phyloP scores from a whole-genome alignment of 2,113 vertebrate genomes.

The Jacana jacana region DNA sequence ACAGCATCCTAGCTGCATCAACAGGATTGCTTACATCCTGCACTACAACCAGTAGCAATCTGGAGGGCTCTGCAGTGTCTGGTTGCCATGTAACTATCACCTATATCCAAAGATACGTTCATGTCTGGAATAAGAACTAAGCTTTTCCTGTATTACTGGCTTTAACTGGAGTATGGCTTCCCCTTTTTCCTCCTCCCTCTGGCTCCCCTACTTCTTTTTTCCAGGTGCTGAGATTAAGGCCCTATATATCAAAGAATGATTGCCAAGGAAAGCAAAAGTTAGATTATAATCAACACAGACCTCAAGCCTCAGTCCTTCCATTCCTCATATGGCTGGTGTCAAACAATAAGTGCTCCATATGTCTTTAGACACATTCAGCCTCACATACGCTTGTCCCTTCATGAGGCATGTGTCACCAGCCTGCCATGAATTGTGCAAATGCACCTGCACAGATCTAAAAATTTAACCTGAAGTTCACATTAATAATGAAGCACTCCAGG shows the following conservation, averaged over 20 bases:
- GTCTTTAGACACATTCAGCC: not conserved
- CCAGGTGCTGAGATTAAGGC: not conserved
- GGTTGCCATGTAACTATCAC: conserved; percentile 33
- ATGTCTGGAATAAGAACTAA: conserved; percentile 26
- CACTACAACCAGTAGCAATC: not conserved
- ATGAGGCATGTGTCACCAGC: not conserved
- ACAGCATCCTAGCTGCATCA: not conserved
- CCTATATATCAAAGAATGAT: not conserved
- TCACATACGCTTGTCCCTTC: not conserved
- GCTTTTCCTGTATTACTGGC: not conserved
- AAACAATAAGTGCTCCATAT: not conserved
- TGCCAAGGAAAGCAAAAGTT: conserved; percentile 4
- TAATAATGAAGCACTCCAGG: conserved; percentile 62
- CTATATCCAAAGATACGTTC: not conserved
- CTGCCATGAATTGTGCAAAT: not conserved
- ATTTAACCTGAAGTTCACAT: conserved; percentile 55
- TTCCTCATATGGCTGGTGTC: not conserved
- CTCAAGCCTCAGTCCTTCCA: not conserved
- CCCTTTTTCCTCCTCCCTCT: not conserved
- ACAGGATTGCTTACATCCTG: not conserved
- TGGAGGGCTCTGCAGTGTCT: conserved; percentile 1
- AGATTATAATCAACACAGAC: not conserved
- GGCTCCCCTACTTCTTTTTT: not conserved
- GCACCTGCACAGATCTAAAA: conserved; percentile 29
- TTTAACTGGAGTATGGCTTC: not conserved